Evolutionary conservation across 2,888 invertebrate species (phyloP).

Genomic region (Apoda limacodes): DNA sequence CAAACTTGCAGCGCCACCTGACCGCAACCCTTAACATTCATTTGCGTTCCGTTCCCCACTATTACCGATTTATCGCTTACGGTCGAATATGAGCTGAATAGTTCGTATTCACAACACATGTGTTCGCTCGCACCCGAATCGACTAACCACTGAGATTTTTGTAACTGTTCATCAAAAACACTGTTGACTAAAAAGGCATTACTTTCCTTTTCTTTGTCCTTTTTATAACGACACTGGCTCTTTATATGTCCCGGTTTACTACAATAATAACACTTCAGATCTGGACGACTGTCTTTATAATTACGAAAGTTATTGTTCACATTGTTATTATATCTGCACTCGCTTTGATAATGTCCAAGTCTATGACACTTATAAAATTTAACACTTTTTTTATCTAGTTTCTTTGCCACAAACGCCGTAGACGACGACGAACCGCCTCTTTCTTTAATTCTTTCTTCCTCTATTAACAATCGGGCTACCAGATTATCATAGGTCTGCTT

Average conservation of each 20-base stretch:
- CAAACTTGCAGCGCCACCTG: slow-evolving; percentile 17
- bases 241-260: slow-evolving; percentile 15
- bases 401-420: slow-evolving; percentile 1
- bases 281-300: too few species aligned
- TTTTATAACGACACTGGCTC: slow-evolving; percentile 12
- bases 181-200: slow-evolving; percentile 19
- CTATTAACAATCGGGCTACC: slow-evolving; percentile 12
- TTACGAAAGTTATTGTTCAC: neutral
- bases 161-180: slow-evolving; percentile 3
- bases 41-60: slow-evolving; percentile 17
- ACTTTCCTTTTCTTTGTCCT: slow-evolving; percentile 8
- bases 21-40: slow-evolving; percentile 16
- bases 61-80: slow-evolving; percentile 13
- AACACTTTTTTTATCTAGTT: neutral
- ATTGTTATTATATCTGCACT: neutral
- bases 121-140: slow-evolving; percentile 21
- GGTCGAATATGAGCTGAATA: slow-evolving; percentile 13
- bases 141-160: slow-evolving; percentile 19
- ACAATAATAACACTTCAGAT: slow-evolving; percentile 14
- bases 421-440: neutral
- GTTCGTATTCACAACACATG: slow-evolving; percentile 17
- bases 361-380: slow-evolving; percentile 4
- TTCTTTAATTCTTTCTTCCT: slow-evolving; percentile 12
- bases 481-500: slow-evolving; percentile 12
- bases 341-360: slow-evolving; percentile 1